These are phyloP conservation scores for Arrhamphus sclerolepis DNA, from an alignment of 2,797 vertebrate genomes.

Conservation along the genomic window DNA sequence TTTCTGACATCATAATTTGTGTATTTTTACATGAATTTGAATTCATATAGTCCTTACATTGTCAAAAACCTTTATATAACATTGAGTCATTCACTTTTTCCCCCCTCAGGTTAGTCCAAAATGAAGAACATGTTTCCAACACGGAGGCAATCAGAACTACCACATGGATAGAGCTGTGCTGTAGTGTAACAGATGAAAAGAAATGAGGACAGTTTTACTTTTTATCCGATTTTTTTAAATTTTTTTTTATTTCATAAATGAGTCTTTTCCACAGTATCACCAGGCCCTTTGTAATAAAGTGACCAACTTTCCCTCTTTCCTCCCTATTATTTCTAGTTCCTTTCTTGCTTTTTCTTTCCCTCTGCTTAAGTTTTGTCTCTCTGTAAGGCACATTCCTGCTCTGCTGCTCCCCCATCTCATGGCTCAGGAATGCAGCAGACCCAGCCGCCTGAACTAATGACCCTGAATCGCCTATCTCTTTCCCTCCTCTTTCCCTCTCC, in stretches of 20 bases:
- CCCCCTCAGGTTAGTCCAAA: not conserved
- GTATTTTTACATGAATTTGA: not conserved
- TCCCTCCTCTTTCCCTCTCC: conserved; percentile 63
- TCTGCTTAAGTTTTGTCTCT: conserved; percentile 74
- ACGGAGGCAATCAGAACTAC: conserved; percentile 30
- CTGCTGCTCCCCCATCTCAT: conserved; percentile 82
- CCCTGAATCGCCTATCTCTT: conserved; percentile 81
- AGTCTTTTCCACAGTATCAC: conserved; percentile 59
- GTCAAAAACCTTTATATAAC: no score
- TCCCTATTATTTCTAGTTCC: conserved; percentile 73
- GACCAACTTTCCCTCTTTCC: conserved; percentile 52
- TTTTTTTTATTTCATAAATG: conserved; percentile 66
- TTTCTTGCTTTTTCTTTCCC: conserved; percentile 79
- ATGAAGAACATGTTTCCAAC: conserved; percentile 43
- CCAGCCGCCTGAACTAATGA: conserved; percentile 87
- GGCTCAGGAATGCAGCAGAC: conserved; percentile 85
- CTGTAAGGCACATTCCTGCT: conserved; percentile 79
- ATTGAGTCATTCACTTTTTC: no score
- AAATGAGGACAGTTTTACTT: conserved; percentile 57
- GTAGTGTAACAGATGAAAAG: conserved; percentile 52
- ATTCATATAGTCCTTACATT: not conserved
- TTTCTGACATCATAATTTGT: conserved; percentile 22
- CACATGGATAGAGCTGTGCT: conserved; percentile 37
- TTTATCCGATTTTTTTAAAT: conserved; percentile 64
- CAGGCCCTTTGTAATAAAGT: conserved; percentile 50